A percentile compares a stretch with the other conserved stretches of the same genome.
phyloP scores from a whole-genome alignment of 2,113 vertebrate genomes.

The Rana temporaria region DNA sequence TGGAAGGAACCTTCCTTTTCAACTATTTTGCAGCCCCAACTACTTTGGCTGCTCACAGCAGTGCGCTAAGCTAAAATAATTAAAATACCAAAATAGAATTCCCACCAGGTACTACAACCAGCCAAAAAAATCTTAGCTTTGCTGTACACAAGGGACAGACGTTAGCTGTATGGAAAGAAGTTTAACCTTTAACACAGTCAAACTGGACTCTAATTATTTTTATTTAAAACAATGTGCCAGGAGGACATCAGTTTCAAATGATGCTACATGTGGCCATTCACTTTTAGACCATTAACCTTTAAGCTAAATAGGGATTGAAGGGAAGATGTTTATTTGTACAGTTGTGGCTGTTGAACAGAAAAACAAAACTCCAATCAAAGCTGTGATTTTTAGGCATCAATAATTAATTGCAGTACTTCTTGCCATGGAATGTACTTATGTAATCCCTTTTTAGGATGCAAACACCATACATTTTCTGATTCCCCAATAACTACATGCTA shows the following conservation, averaged over 20 bases:
- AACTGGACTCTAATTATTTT: constrained; percentile 38
- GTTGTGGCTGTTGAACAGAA: neutral
- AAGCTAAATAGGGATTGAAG: constrained; percentile 27
- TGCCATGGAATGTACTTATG: neutral
- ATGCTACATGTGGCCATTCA: constrained; percentile 26
- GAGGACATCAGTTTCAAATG: constrained; percentile 19
- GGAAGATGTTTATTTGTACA: constrained; percentile 26
- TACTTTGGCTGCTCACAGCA: constrained; percentile 23
- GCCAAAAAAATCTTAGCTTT: constrained; percentile 32
- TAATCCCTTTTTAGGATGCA: neutral
- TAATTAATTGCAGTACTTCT: constrained; percentile 19
- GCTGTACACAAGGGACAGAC: constrained; percentile 53
- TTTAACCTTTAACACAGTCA: constrained; percentile 34
- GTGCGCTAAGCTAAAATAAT: constrained; percentile 52
- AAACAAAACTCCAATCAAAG: constrained; percentile 7
- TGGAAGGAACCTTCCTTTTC: neutral
- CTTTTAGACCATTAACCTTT: constrained; percentile 37
- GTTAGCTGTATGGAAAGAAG: constrained; percentile 16
- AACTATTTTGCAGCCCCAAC: neutral
- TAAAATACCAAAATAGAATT: constrained; percentile 50
- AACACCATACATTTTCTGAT: neutral
- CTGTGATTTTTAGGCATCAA: constrained; percentile 16
- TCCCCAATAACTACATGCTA: neutral
- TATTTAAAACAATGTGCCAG: constrained; percentile 42
- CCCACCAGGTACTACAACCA: constrained; percentile 29